Evolutionary conservation across 1,140 invertebrate genomes (phyloP), one percentile per base, ranked within the genome.

Genomic region (Myzus persicae): DNA sequence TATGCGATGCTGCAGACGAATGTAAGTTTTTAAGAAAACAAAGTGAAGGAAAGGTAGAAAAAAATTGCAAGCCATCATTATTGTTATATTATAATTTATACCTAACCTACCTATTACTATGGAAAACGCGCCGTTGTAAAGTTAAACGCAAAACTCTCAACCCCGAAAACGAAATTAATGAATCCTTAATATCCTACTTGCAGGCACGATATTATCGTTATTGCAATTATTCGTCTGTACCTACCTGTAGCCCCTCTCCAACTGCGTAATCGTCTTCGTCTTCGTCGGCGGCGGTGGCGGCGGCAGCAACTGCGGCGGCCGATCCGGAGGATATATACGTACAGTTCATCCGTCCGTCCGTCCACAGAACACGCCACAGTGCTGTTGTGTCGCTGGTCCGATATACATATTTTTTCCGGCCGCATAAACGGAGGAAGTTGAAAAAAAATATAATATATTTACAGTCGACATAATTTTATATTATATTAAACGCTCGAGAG

Each of bases 321-420:
- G 82, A 85, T 85, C 82, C 40, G 6, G 82, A 85, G 24, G 40
- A 42, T 85, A 76, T 76, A 76, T 76, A 76, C 59, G 11, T n/a
- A 85, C 82, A 85, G 82, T 82, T 38, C 76, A 42, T 85, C 40
- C 82, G 40, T 85, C 82, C 82, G 82, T 85, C 82, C 82, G 82
- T 85, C 82, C 38, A 40, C 40, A 31, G 82, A 85, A 42, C 82
- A 31, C 59, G 59, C 59, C 36, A n/a, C 82, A 85, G 82, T 85
- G 82, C 82, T 42, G 82, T 85, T 84, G 82, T 44, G 40, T 85
- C 26, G 82, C 40, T 44, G 82, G 40, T 31, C 82, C 40, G 82
- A 31, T 85, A 82, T 7, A 82, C 22, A 38, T 24, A 38, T 31
- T 67, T 38, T 82, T 24, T 82, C 38, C 36, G 36, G 22, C 36